Evolutionary conservation across 2,888 invertebrate species (phyloP).

Genomic region (Epinotia demarniana): DNA sequence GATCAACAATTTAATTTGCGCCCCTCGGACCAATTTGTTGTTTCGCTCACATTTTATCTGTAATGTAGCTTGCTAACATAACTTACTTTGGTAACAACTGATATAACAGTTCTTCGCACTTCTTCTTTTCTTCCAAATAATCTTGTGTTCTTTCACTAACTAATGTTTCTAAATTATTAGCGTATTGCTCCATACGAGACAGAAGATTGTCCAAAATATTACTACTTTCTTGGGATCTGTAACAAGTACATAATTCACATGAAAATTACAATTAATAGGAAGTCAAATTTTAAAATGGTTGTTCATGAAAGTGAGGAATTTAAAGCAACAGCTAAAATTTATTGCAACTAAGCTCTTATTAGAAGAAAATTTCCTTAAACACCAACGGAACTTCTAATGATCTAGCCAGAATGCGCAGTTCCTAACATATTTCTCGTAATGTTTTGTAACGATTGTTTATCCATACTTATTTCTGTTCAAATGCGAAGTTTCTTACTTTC

Average conservation of each 20-base stretch:
- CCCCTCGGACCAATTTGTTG: not conserved
- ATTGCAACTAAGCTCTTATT: not conserved
- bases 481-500: too few species aligned
- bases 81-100: constrained; percentile 95
- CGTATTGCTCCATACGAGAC: constrained; percentile 99
- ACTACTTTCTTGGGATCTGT: constrained; percentile 94
- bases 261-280: not conserved
- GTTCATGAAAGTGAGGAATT: not conserved
- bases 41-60: not conserved
- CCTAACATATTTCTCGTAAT: too few species aligned
- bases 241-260: constrained; percentile 48
- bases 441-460: too few species aligned
- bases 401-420: too few species aligned
- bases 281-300: not conserved
- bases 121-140: constrained; percentile 98
- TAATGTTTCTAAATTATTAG: constrained; percentile 98
- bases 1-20: not conserved
- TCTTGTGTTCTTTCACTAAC: constrained; percentile 99
- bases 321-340: not conserved
- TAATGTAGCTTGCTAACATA: constrained; percentile 1
- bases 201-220: constrained; percentile 97
- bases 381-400: too few species aligned
- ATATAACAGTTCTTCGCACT: constrained; percentile 98
- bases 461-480: too few species aligned
- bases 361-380: too few species aligned